Conservation (phyloP, 2,888 invertebrate species). For the Sinopyrophorus schimmeli region DNA sequence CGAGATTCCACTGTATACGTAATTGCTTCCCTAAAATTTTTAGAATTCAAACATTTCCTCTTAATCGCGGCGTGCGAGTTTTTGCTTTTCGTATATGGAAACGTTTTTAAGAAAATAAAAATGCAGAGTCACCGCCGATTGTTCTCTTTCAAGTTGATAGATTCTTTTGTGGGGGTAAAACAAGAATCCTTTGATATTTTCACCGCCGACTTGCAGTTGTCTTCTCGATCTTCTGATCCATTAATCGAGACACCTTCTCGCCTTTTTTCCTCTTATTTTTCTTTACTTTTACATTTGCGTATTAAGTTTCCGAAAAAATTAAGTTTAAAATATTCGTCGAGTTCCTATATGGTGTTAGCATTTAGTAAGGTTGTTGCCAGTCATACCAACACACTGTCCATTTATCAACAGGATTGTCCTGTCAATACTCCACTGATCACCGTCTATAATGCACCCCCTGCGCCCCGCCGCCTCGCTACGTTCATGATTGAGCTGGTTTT, state of each 20-base stretch:
- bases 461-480: slow-evolving; percentile 34
- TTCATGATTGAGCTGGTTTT: slow-evolving; percentile 49
- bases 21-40: too few species aligned
- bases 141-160: slow-evolving; percentile 25
- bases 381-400: slow-evolving; percentile 45
- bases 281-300: not conserved
- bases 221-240: slow-evolving; percentile 21
- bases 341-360: slow-evolving; percentile 26
- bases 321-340: not conserved
- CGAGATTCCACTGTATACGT: too few species aligned
- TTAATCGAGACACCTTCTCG: slow-evolving; percentile 22
- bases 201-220: slow-evolving; percentile 25
- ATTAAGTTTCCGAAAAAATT: slow-evolving; percentile 1
- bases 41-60: too few species aligned
- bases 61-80: too few species aligned
- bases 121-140: slow-evolving; percentile 22
- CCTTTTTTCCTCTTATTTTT: not conserved
- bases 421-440: slow-evolving; percentile 43
- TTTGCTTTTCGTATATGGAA: too few species aligned
- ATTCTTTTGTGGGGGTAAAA: slow-evolving; percentile 24
- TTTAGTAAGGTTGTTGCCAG: slow-evolving; percentile 42
- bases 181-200: slow-evolving; percentile 24
- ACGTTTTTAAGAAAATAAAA: slow-evolving; percentile 15
- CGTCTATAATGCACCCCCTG: slow-evolving; percentile 36
- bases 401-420: slow-evolving; percentile 50